Evolutionary conservation across 1,140 invertebrate species (phyloP).

Genomic region (Pseudomyrmex concolor): DNA sequence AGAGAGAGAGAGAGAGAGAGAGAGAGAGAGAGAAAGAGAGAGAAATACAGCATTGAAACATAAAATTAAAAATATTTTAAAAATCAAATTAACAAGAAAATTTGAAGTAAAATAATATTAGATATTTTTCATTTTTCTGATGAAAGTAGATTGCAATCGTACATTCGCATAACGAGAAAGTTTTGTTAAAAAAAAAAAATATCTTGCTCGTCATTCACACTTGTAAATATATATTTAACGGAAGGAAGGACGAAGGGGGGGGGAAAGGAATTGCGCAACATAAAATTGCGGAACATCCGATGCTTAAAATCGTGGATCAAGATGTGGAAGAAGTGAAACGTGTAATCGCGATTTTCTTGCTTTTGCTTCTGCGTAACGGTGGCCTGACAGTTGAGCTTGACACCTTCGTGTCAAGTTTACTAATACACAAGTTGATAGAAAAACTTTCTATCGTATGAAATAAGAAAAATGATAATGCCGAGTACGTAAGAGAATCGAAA

Average conservation of each 20-base stretch:
- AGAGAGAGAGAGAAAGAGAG: too few relatives aligned
- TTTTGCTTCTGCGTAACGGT: slow-evolving; percentile 31
- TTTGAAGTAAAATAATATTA: background rate
- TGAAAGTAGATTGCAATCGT: background rate
- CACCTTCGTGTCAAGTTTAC: background rate
- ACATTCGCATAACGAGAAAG: background rate
- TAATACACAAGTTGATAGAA: background rate
- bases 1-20: too few relatives aligned
- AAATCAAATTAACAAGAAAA: background rate
- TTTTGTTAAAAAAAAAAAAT: background rate
- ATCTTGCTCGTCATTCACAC: too few relatives aligned
- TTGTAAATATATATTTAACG: background rate
- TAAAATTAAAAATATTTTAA: slow-evolving; percentile 28
- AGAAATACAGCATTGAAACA: slow-evolving; percentile 6
- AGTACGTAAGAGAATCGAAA: background rate
- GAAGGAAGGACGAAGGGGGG: too few relatives aligned
- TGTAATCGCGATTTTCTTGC: slow-evolving; percentile 49
- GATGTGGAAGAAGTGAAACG: slow-evolving; percentile 14
- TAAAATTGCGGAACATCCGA: background rate
- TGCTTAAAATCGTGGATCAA: slow-evolving; percentile 5
- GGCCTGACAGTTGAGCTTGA: background rate
- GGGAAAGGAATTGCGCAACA: slow-evolving; percentile 22
- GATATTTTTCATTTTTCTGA: too few relatives aligned
- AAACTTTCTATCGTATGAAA: background rate
- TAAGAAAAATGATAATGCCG: background rate